These are phyloP conservation scores for Parnassius apollo DNA, from an alignment of 2,888 invertebrate genomes.

Conservation along the genomic window DNA sequence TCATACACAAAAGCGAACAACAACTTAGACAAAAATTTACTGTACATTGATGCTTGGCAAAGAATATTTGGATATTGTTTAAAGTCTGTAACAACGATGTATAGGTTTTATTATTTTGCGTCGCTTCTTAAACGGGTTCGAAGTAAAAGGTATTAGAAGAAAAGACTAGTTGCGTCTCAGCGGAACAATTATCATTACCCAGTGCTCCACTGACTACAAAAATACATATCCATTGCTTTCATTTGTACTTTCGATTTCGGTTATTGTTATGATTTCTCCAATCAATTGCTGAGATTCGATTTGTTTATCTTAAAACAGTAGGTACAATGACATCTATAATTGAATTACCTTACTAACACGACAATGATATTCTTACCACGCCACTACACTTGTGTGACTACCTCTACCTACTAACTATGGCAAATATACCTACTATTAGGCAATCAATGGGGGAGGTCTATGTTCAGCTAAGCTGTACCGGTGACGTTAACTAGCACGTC, in stretches of 20 bases:
- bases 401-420: no score
- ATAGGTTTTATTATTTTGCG: slow-evolving; percentile 24
- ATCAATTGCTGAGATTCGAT: slow-evolving; percentile 12
- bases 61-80: slow-evolving; percentile 1
- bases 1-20: slow-evolving; percentile 24
- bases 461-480: no score
- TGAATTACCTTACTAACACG: no score
- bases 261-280: slow-evolving; percentile 44
- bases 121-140: slow-evolving; percentile 23
- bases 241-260: slow-evolving; percentile 69
- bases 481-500: no score
- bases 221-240: slow-evolving; percentile 59
- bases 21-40: neutral
- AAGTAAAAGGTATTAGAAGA: slow-evolving; percentile 43
- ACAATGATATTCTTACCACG: no score
- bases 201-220: slow-evolving; percentile 72
- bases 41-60: slow-evolving; percentile 31
- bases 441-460: no score
- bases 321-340: no score
- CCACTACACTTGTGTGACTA: neutral
- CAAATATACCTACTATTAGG: no score
- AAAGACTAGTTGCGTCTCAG: slow-evolving; percentile 49
- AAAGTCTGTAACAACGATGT: slow-evolving; percentile 37
- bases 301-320: neutral
- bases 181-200: slow-evolving; percentile 67